Conservation (phyloP, 2,888 invertebrate genomes). For the Agrochola litura region DNA sequence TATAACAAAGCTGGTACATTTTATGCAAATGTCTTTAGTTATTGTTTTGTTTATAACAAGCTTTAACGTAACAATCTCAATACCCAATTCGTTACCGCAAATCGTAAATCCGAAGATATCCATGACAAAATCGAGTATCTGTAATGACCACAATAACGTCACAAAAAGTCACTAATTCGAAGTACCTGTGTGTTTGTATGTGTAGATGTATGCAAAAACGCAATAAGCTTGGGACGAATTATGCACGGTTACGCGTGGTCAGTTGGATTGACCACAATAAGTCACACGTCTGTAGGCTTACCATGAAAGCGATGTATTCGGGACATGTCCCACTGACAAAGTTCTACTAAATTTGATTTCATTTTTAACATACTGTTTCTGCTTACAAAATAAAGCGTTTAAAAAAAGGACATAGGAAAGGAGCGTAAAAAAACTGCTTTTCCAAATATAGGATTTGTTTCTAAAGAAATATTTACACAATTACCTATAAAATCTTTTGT, state of each 20-base stretch:
- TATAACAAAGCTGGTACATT: not conserved
- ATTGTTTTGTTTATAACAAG: not conserved
- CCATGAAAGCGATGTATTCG: constrained; percentile 5
- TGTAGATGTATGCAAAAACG: constrained; percentile 77
- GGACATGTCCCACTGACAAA: constrained; percentile 11
- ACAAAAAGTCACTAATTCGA: constrained; percentile 63
- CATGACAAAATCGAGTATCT: constrained; percentile 57
- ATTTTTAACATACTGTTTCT: not conserved
- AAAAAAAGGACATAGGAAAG: not conserved
- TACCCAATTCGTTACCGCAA: constrained; percentile 35
- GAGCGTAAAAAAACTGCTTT: not conserved
- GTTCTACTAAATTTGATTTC: constrained; percentile 6
- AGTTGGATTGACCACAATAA: constrained; percentile 75
- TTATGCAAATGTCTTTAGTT: not conserved
- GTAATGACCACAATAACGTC: constrained; percentile 66
- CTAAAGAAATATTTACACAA: too few species aligned
- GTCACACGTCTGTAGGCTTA: constrained; percentile 71
- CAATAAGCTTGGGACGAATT: constrained; percentile 75
- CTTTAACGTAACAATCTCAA: constrained; percentile 11
- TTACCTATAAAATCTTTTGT: not conserved
- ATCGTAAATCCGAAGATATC: constrained; percentile 39
- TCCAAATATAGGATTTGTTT: not conserved
- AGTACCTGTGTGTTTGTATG: constrained; percentile 50
- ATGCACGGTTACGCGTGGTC: constrained; percentile 75
- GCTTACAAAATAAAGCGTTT: too few species aligned